These are phyloP conservation scores for Manis pentadactyla DNA, from an alignment of 2,797 vertebrate genomes.

Conservation along the genomic window DNA sequence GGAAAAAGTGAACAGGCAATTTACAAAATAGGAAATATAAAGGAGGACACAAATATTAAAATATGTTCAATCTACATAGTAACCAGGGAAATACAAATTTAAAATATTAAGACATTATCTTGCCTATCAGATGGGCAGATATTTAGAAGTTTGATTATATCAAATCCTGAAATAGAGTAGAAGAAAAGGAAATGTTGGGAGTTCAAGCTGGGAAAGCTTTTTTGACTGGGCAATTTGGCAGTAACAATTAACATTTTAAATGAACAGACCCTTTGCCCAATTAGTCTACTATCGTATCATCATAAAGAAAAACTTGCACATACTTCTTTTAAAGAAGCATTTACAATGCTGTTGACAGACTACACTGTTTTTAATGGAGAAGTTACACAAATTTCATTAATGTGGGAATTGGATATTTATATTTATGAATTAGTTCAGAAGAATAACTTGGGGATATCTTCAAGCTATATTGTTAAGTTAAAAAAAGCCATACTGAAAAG, in stretches of 20 bases:
- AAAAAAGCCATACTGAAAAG: background rate
- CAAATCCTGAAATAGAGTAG: background rate
- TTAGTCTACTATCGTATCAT: background rate
- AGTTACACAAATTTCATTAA: background rate
- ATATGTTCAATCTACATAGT: background rate
- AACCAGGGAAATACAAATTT: constrained; percentile 17
- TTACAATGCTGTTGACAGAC: background rate
- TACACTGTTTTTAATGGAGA: background rate
- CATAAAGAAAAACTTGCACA: background rate
- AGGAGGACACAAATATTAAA: background rate
- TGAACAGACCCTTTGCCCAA: background rate
- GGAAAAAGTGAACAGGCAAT: background rate
- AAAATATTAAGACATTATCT: constrained; percentile 19
- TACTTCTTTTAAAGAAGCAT: background rate
- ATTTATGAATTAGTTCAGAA: background rate
- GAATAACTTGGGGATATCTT: background rate
- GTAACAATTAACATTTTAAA: background rate
- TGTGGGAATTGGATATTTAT: background rate
- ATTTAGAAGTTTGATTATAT: background rate
- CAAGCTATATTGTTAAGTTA: background rate
- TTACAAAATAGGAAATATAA: background rate
- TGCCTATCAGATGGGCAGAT: background rate
- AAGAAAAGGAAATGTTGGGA: background rate
- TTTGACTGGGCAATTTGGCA: background rate
- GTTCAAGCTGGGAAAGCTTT: background rate